These are phyloP conservation scores for Sminthopsis crassicaudata DNA, from an alignment of 2,113 vertebrate genomes.

Conservation along the genomic window DNA sequence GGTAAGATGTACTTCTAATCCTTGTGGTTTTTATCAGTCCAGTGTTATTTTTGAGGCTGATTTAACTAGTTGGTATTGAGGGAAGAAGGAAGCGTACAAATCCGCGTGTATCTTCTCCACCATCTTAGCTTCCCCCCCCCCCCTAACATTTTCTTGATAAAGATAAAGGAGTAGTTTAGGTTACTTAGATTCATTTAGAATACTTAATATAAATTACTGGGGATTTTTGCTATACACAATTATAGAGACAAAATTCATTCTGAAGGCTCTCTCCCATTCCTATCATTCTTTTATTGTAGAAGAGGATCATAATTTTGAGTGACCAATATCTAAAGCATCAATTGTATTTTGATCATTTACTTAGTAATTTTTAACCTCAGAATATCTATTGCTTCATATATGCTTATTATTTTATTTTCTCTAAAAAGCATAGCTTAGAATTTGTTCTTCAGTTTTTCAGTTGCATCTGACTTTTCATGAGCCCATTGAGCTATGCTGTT, in stretches of 20 bases:
- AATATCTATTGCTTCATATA: background rate
- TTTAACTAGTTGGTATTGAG: too few relatives aligned
- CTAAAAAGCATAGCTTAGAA: background rate
- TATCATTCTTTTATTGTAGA: background rate
- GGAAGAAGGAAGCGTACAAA: too few relatives aligned
- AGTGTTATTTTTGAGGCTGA: too few relatives aligned
- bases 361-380: background rate
- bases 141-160: too few relatives aligned
- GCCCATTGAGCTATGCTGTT: too few relatives aligned
- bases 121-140: too few relatives aligned
- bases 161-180: background rate
- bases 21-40: too few relatives aligned
- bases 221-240: background rate
- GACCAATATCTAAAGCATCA: background rate
- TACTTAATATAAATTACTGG: background rate
- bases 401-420: background rate
- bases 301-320: background rate
- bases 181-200: background rate
- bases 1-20: too few relatives aligned
- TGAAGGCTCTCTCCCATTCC: background rate
- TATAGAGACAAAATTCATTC: background rate
- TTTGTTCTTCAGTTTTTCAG: background rate
- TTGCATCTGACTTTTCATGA: background rate
- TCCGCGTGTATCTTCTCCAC: too few relatives aligned
- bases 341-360: background rate